Percentiles rank a stretch among this genome's conserved stretches.
Conservation (phyloP, 2,113 vertebrate species). For the Piprites chloris region DNA sequence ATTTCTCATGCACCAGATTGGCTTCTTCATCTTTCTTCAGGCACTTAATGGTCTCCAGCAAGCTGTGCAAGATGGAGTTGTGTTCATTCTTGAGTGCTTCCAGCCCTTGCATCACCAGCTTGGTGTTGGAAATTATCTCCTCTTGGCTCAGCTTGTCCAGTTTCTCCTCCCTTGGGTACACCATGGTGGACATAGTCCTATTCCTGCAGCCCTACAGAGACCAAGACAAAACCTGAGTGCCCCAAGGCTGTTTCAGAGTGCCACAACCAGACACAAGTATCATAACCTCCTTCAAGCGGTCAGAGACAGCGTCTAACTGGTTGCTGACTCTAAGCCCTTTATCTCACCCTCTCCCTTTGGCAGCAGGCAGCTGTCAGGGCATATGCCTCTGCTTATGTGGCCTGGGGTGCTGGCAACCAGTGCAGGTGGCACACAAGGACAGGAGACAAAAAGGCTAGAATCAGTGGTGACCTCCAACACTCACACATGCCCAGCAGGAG, state of each 20-base stretch:
- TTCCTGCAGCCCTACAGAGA: conserved; percentile 7
- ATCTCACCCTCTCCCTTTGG: neutral
- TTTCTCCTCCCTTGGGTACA: conserved; percentile 89
- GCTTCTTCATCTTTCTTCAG: conserved; percentile 98
- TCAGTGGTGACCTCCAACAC: conserved; percentile 1
- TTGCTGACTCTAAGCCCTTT: neutral
- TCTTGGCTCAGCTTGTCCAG: conserved; percentile 96
- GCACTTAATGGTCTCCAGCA: conserved; percentile 96
- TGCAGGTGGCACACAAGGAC: neutral
- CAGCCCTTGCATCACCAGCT: conserved; percentile 95
- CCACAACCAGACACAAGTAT: neutral
- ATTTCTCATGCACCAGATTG: conserved; percentile 96
- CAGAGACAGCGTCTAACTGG: neutral
- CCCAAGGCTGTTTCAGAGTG: neutral
- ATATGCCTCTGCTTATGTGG: neutral
- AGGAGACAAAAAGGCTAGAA: neutral
- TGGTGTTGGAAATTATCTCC: conserved; percentile 97
- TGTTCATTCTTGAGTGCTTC: conserved; percentile 97
- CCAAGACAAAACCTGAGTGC: neutral
- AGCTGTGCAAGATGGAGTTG: conserved; percentile 96
- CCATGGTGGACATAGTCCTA: conserved; percentile 87
- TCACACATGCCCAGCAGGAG: neutral
- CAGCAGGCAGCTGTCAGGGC: neutral
- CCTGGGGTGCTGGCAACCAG: neutral
- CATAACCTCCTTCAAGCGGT: neutral